Evolutionary conservation across 2,797 vertebrate species (phyloP), one percentile per base, ranked within the genome.

Genomic region (Protonibea diacanthus): DNA sequence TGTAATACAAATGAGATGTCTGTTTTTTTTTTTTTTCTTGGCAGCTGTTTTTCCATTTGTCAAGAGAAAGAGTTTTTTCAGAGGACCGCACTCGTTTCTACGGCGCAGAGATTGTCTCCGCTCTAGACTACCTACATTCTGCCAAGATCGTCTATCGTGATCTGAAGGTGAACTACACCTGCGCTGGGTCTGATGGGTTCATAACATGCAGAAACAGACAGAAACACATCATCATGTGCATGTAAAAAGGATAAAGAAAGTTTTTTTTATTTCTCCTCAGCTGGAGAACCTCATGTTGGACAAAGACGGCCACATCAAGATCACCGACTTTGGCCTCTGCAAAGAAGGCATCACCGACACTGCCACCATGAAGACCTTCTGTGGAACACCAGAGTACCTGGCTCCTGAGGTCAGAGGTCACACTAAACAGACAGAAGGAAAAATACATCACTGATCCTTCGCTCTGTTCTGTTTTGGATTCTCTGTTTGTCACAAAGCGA

Each of bases 41-140:
- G 2, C 97, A 99, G 98, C 95, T 99, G 93, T 99, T 99, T 97
- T 99, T 98, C 96, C 98, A 99, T 96, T 97, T 99, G 97, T 99
- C 97, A 77, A 97, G 98, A 96, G 98, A 99, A 90, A 93, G 97
- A 62, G 97, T 99, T 91, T 99, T 98, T 94, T 98, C 98, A n/a
- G 97, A 99, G 95, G 98, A 99, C 93, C 97, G 97, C 90, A 99
- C 97, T 74, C 97, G 97, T 89, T 99, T 99, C 95, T 98, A 98
- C 67, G 97, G 97, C 64, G 97, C 96, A 44, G 97, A 99, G 94
- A 99, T 99, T 85, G 97, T 98, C 91, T 99, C 97, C 38, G 97
- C 97, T 80, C 93, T 99, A 85, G 97, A 98, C 96, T 99, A 98
- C 94, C 96, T 99, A 78, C 97, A 99, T 95, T 99, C 97, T 48